A percentile compares a stretch with the other conserved stretches of the same genome.
phyloP scores from a whole-genome alignment of 1,140 invertebrate genomes.

The Rhizoglyphus robini region DNA sequence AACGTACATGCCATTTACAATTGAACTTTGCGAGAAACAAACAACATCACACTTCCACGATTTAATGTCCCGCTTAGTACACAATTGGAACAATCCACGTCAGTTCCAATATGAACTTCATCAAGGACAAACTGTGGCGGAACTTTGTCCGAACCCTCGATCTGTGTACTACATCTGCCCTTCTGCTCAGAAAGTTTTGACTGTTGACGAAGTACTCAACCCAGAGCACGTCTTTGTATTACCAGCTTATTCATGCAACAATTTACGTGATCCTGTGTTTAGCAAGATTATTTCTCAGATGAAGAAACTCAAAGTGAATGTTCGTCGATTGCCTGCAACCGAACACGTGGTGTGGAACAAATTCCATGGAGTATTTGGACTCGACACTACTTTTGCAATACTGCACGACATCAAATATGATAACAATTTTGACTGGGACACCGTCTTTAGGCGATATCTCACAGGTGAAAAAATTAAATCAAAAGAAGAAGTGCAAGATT shows the following conservation, averaged over 20 bases:
- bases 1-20: not conserved
- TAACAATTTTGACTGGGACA: not conserved
- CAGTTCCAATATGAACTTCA: not conserved
- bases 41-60: not conserved
- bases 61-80: not conserved
- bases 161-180: conserved; percentile 2
- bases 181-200: not conserved
- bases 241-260: not conserved
- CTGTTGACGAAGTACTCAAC: not conserved
- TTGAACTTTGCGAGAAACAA: not conserved
- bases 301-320: not conserved
- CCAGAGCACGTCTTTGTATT: not conserved
- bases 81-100: not conserved
- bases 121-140: not conserved
- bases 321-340: not conserved
- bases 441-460: not conserved
- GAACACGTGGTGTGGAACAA: conserved; percentile 14
- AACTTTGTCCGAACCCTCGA: not conserved
- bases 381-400: not conserved
- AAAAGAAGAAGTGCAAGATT: not conserved
- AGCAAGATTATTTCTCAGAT: not conserved
- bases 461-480: not conserved
- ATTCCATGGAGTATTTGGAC: conserved; percentile 4
- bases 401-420: not conserved
- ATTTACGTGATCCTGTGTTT: conserved; percentile 7